Evolutionary conservation across 2,888 invertebrate species (phyloP).

Genomic region (Pristionchus japonicus): DNA sequence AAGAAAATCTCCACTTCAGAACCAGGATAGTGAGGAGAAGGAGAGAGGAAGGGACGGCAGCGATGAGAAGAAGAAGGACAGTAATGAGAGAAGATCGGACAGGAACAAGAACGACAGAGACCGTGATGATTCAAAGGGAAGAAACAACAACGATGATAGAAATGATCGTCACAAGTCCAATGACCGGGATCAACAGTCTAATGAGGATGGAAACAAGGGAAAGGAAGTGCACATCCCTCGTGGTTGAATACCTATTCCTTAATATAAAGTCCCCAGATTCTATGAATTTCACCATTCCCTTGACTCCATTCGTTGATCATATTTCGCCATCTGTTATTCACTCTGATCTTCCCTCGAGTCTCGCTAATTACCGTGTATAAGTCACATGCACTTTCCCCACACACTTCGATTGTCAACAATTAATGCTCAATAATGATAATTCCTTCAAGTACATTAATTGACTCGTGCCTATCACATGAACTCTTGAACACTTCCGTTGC

Average conservation of each 20-base stretch:
- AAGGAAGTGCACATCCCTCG: neutral
- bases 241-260: neutral
- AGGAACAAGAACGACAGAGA: neutral
- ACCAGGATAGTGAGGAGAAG: neutral
- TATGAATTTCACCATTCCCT: too few species aligned
- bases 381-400: too few species aligned
- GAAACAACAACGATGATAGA: neutral
- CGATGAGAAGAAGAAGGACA: neutral
- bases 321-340: too few species aligned
- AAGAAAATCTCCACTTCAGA: neutral
- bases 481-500: neutral
- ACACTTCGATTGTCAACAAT: too few species aligned
- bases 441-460: neutral
- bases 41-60: neutral
- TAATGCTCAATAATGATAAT: neutral
- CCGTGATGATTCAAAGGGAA: neutral
- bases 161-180: neutral
- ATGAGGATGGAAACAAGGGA: neutral
- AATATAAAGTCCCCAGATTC: too few species aligned
- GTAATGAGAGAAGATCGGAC: neutral
- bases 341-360: too few species aligned
- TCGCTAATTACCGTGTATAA: too few species aligned
- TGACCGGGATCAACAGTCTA: neutral
- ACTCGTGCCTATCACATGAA: neutral
- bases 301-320: too few species aligned